These are phyloP conservation scores for Margarornis squamiger DNA, from an alignment of 2,797 vertebrate species.

Conservation along the genomic window DNA sequence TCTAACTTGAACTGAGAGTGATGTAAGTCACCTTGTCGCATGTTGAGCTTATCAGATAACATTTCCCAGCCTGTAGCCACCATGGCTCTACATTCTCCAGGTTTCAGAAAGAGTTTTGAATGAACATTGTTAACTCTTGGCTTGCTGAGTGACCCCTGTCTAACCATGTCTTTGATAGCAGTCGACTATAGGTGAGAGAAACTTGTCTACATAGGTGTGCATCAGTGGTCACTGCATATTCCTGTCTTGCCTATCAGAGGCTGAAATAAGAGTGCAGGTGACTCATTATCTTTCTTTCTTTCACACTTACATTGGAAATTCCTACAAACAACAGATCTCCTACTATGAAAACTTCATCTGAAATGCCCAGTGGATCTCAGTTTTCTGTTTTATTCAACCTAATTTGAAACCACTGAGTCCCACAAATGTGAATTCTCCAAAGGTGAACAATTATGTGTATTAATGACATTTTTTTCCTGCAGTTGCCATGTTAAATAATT, in stretches of 20 bases:
- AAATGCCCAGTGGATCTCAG: background rate
- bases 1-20: background rate
- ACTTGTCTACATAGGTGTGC: background rate
- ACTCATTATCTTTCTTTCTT: background rate
- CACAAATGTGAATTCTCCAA: background rate
- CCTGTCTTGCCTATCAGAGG: background rate
- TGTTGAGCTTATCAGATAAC: background rate
- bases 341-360: background rate
- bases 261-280: background rate
- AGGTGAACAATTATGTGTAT: background rate
- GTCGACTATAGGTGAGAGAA: background rate
- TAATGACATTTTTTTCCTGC: background rate
- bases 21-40: background rate
- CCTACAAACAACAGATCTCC: background rate
- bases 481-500: background rate
- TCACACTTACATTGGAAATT: background rate
- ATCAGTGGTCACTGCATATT: background rate
- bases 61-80: background rate
- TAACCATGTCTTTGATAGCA: fast-evolving
- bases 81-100: background rate
- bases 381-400: background rate
- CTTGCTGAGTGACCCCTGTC: background rate
- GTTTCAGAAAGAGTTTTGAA: background rate
- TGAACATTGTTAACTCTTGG: background rate
- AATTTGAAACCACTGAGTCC: background rate